Evolutionary conservation across 2,113 vertebrate species (phyloP).

Genomic region (Corythornis madagascariensis): DNA sequence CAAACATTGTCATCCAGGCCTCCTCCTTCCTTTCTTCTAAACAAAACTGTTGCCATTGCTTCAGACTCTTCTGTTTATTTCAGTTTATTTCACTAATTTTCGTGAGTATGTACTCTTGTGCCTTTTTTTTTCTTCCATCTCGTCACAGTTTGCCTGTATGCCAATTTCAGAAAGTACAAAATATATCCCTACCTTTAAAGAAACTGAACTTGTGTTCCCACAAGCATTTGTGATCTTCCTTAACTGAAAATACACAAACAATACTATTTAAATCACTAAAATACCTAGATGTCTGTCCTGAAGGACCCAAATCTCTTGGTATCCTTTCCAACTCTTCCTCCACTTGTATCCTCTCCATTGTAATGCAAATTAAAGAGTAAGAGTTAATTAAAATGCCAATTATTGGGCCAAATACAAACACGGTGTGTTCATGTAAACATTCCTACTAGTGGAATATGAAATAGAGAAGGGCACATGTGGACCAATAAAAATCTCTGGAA

Average conservation of each 20-base stretch:
- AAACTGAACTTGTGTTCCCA: neutral
- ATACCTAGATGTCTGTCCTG: neutral
- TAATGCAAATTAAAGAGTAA: neutral
- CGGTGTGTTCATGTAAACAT: neutral
- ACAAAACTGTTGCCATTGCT: neutral
- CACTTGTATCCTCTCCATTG: neutral
- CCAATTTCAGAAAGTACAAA: neutral
- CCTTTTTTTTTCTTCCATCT: neutral
- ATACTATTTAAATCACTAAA: neutral
- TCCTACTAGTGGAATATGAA: neutral
- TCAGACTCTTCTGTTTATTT: neutral
- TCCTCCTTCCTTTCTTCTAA: neutral
- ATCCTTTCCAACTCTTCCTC: accelerated
- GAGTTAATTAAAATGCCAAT: neutral
- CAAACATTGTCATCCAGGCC: neutral
- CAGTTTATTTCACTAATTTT: neutral
- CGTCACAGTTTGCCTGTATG: neutral
- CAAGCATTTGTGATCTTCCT: neutral
- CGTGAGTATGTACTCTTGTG: neutral
- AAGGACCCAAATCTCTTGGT: neutral
- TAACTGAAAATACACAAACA: neutral
- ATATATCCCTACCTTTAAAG: neutral
- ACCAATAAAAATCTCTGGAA: neutral
- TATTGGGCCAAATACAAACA: neutral
- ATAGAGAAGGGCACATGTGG: neutral